Conservation (phyloP, 2,113 vertebrate genomes). For the Lates calcarifer region DNA sequence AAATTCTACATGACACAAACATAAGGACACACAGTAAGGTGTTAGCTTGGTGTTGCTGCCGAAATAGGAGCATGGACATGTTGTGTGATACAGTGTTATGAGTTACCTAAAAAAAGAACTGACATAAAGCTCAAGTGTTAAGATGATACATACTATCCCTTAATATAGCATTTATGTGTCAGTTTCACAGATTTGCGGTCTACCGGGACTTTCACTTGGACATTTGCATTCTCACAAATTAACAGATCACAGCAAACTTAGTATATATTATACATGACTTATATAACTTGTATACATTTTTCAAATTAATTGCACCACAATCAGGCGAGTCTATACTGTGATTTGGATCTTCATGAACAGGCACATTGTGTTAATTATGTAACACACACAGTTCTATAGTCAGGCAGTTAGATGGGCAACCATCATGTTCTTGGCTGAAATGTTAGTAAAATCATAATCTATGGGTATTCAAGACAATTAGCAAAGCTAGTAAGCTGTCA, state of each 20-base stretch:
- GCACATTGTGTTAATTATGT: conserved; percentile 34
- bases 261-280: too few species aligned
- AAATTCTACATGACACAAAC: neutral
- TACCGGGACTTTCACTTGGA: neutral
- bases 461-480: conserved; percentile 45
- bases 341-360: neutral
- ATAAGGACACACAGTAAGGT: neutral
- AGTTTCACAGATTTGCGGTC: conserved; percentile 6
- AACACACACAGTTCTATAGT: neutral
- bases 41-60: neutral
- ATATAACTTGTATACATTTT: neutral
- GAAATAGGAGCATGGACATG: neutral
- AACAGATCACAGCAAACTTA: neutral
- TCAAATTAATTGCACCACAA: neutral
- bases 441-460: conserved; percentile 73
- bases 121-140: neutral
- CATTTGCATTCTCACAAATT: neutral
- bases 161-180: neutral
- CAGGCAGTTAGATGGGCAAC: conserved; percentile 10
- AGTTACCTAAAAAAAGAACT: neutral
- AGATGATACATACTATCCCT: neutral
- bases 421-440: conserved; percentile 11
- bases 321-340: neutral
- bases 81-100: neutral
- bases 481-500: neutral